phyloP scores from a whole-genome alignment of 2,797 vertebrate species.

The Danionella dracula region DNA sequence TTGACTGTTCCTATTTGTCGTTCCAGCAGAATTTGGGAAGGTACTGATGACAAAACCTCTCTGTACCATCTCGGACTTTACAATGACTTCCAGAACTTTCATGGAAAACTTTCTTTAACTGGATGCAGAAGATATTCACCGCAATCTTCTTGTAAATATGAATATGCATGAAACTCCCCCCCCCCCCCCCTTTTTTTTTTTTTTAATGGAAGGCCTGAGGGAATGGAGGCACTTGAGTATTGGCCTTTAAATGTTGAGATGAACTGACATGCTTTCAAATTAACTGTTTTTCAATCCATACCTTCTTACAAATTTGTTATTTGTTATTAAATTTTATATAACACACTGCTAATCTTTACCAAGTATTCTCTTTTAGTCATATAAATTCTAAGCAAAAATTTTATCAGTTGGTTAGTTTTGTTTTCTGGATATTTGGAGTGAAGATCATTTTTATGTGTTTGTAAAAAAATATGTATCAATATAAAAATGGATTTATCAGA shows the following conservation, averaged over 20 bases:
- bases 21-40: conserved; percentile 14
- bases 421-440: background rate
- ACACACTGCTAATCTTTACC: background rate
- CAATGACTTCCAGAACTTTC: conserved; percentile 52
- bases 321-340: background rate
- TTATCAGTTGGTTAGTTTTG: background rate
- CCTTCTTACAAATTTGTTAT: background rate
- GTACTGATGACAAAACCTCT: conserved; percentile 24
- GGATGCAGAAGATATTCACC: conserved; percentile 44
- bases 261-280: background rate
- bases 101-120: conserved; percentile 25
- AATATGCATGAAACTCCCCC: conserved; percentile 45
- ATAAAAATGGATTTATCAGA: conserved; percentile 14
- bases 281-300: background rate
- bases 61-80: background rate
- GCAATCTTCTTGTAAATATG: conserved; percentile 62
- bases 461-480: background rate
- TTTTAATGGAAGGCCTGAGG: background rate
- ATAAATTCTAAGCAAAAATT: background rate
- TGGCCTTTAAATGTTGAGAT: conserved; percentile 7
- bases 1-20: conserved; percentile 11
- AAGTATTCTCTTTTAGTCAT: background rate
- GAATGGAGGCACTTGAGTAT: conserved; percentile 10
- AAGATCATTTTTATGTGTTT: background rate
- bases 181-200: background rate